Evolutionary conservation across 1,140 invertebrate genomes (phyloP), one percentile per base, ranked within the genome.

Genomic region (Chrysomallon squamiferum): DNA sequence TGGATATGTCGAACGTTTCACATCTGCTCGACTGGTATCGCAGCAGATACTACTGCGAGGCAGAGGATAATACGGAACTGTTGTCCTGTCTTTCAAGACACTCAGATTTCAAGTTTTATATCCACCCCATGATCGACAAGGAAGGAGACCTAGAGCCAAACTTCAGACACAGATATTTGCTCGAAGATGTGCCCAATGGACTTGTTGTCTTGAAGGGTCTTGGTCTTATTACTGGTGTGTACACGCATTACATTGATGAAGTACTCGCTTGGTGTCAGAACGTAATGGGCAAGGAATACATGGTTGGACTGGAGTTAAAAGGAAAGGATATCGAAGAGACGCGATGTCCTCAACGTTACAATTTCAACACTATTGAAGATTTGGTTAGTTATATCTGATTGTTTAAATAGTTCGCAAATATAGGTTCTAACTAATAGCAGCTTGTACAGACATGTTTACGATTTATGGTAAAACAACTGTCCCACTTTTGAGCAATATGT

Each of bases 261-360:
- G 60, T 83, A 13, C 56, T 83, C 11, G 25, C 56, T 22, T 83
- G 81, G 81, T 73, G 69, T 22, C 81, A 83, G 66, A 59, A 72
- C 30, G 75, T 77, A 52, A 63, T 76, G 49, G 75, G 74, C 9
- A 81, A 81, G 56, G 73, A 74, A 43, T 80, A 75, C 59, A 35
- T 83, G 7, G 72, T 76, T 9, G 72, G 74, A 27, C 74, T 75
- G 3, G 66, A 79, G 72, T 35, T 82, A 29, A 69, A 52, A n/a
- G 81, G 79, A 32, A 73, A 72, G 54, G 69, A 81, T 58, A 49
- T 83, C 3, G 27, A 57, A 11, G 32, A 58, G 32, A 74, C 81
- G 1, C 65, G 78, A 59, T 69, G 71, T 54, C 81, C 81, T 18
- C 81, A 83, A 60, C 62, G 62, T 35, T 81, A 73, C 47, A 77